Evolutionary conservation across 2,888 invertebrate species (phyloP), one percentile per base, ranked within the genome.

Genomic region (Ichneumon xanthorius): DNA sequence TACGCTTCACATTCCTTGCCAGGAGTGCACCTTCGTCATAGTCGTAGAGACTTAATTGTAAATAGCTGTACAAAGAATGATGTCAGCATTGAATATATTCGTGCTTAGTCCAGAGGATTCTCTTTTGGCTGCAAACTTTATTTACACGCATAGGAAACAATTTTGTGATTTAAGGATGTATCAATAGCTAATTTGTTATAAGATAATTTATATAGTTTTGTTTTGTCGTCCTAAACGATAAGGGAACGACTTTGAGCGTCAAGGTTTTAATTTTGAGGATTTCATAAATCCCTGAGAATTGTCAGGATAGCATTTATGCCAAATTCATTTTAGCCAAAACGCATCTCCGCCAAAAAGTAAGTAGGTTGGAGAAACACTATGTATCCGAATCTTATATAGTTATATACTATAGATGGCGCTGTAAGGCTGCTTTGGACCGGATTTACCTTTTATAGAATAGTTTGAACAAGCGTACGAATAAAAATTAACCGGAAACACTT

Each of bases 21-120:
- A 96, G 91, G 96, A 97, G 93, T 97, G 97, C 94, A 97, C 97
- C 72, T 96, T 97, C 93, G 95, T 96, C 89, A 95, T 97, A 91
- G 93, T 95, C 89, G 94, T 96, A 70, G 95, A 95, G 92, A 93
- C 90, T 67, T 91, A 84, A 89, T 72, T 55, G 40, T 61, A 33
- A 63, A 33, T 63, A 33, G 63, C 6, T 26, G 33, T 33, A 7
- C 16, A 48, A 16, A 33, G 1, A 30, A 63, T 63, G 14, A n/a
- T 33, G 6, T 63, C 16, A 63, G 6, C 33, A 2, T 63, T 63
- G n/a, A 33, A 63, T 63, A 33, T 63, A 33, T 63, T 63, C 16
- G 22, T 22, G 14, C 16, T 63, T 7, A 7, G 6, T n/a, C 16
- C 30, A 33, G 3, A 6, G 2, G 6, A 63, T 11, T 26, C 5